Evolutionary conservation across 2,113 vertebrate species (phyloP).

Genomic region (Tonatia bakeri): DNA sequence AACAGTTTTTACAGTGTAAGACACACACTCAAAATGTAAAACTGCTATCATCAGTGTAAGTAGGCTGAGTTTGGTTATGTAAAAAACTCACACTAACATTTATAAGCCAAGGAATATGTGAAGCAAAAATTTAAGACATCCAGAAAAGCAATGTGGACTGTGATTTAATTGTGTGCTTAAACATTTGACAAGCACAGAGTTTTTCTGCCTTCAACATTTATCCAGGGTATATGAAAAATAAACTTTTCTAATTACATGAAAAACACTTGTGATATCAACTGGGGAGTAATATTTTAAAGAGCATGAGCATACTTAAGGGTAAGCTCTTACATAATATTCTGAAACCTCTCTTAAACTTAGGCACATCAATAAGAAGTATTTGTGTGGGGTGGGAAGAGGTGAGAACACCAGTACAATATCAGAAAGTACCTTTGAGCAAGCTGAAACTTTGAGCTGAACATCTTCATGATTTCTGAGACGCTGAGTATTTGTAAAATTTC

Average conservation of each 20-base stretch:
- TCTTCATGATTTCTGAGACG: slow-evolving; percentile 53
- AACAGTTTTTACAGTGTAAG: slow-evolving; percentile 61
- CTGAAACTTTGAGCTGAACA: slow-evolving; percentile 62
- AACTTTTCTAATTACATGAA: slow-evolving; percentile 71
- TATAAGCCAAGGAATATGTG: slow-evolving; percentile 51
- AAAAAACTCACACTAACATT: slow-evolving; percentile 52
- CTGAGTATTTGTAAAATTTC: slow-evolving; percentile 41
- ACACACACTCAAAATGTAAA: slow-evolving; percentile 32
- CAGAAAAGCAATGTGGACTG: neutral
- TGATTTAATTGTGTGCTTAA: neutral
- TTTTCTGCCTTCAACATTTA: slow-evolving; percentile 55
- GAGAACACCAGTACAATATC: neutral
- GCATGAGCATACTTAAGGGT: slow-evolving; percentile 63
- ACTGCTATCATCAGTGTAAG: neutral
- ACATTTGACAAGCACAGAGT: slow-evolving; percentile 10
- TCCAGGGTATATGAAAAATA: slow-evolving; percentile 51
- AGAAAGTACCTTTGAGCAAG: slow-evolving; percentile 67
- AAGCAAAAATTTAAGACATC: slow-evolving; percentile 48
- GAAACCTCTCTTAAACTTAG: slow-evolving; percentile 71
- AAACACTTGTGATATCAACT: slow-evolving; percentile 72
- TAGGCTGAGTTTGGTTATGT: neutral
- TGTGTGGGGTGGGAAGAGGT: neutral
- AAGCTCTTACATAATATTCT: slow-evolving; percentile 64
- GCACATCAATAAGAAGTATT: slow-evolving; percentile 49
- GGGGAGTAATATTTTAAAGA: slow-evolving; percentile 66